These are phyloP conservation scores for Drepanosiphum platanoidis DNA, from an alignment of 2,888 invertebrate species.

Conservation along the genomic window DNA sequence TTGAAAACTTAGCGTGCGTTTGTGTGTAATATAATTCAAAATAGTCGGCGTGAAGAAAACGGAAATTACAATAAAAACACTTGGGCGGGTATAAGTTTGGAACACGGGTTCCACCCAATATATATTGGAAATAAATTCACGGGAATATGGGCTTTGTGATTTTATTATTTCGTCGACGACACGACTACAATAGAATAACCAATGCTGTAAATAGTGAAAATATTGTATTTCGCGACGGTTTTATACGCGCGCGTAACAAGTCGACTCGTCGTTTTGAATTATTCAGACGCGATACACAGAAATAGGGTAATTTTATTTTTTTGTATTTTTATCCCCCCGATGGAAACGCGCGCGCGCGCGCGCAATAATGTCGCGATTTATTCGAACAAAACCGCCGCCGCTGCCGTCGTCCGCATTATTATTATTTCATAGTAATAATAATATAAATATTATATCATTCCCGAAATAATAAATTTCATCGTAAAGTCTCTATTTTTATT, in stretches of 20 bases:
- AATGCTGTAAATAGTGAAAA: background rate
- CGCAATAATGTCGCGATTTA: background rate
- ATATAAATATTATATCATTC: background rate
- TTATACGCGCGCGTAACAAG: background rate
- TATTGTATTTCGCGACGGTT: background rate
- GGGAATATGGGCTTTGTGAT: background rate
- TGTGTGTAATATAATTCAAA: background rate
- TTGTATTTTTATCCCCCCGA: background rate
- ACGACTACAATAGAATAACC: background rate
- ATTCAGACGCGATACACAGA: background rate
- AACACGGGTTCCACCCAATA: background rate
- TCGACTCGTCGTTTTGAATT: background rate
- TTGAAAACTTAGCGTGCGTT: background rate
- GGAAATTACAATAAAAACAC: background rate
- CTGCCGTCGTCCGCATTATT: background rate
- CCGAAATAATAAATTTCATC: background rate
- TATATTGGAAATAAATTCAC: background rate
- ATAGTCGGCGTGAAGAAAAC: background rate
- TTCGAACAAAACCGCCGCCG: background rate
- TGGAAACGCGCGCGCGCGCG: background rate
- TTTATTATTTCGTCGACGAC: background rate
- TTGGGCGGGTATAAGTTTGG: background rate
- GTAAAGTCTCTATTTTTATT: too few species aligned
- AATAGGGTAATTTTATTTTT: background rate
- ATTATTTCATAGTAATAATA: background rate